These are phyloP conservation scores for Brevimyrus niger DNA, from an alignment of 2,113 vertebrate species.

Conservation along the genomic window DNA sequence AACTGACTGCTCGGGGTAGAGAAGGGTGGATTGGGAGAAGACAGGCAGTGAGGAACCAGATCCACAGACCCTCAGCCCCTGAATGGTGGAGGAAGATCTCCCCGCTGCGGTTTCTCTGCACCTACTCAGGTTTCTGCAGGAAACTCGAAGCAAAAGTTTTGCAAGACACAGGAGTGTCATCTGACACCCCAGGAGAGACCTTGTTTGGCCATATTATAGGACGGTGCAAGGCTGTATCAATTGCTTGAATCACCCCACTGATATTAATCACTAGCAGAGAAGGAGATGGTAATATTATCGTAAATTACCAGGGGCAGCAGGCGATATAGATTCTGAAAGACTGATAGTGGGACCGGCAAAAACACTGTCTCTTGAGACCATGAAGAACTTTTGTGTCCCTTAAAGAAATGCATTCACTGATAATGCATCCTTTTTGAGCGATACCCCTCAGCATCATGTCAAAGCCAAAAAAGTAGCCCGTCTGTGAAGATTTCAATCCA, in stretches of 20 bases:
- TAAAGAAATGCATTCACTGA: background rate
- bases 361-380: constrained; percentile 4
- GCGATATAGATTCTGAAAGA: constrained; percentile 18
- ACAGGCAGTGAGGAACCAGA: background rate
- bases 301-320: constrained; percentile 14
- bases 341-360: background rate
- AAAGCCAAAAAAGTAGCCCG: background rate
- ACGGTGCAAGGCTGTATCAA: background rate
- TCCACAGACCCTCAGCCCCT: background rate
- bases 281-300: constrained; percentile 34
- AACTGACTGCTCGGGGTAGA: constrained; percentile 53
- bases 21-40: background rate
- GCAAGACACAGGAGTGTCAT: background rate
- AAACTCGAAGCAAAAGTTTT: background rate
- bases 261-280: constrained; percentile 15
- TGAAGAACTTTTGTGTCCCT: background rate
- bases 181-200: background rate
- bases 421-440: background rate
- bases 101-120: background rate
- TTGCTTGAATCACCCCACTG: constrained; percentile 18
- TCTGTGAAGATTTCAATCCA: background rate
- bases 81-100: background rate
- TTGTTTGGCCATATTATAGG: background rate
- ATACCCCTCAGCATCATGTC: background rate
- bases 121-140: background rate